Evolutionary conservation across 2,113 vertebrate species (phyloP), one percentile per base, ranked within the genome.

Genomic region (Tetraodon nigroviridis): DNA sequence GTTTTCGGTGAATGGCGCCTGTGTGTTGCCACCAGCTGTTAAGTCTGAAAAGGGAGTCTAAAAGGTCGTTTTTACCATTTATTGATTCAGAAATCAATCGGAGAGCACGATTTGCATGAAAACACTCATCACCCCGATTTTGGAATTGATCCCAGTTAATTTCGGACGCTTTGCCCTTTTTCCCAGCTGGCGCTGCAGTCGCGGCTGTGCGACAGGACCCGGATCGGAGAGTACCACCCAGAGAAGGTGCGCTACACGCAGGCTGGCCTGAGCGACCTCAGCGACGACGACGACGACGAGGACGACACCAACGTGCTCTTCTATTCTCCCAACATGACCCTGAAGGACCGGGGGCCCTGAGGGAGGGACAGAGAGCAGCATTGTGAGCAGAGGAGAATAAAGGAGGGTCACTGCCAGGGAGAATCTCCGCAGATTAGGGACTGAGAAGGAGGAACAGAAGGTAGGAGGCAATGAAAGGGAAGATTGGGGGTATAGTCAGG

Each of bases 261-360:
- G 65, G 84, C 84, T 58, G 67, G 89, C 62, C 86, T 90, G 61
- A 21, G 69, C 7, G 32, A 84, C 10, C 27, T 75, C 78, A 91
- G 90, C 67, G 67, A 57, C 71, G 91, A 91, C 53, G 88, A 80
- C 29, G 86, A 86, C 56, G 90, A 92, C 66, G 86, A 86, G 55
- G 90, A 92, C 66, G 88, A 92, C 90, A 87, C 87, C 86, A 90
- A 86, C 5, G 20, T 86, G 79, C 79, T 92, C 76, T 92, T 93
- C 86, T 90, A 88, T 86, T 92, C 91, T 67, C 92, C 90, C 62
- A 82, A 90, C 68, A 88, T 91, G 91, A 91, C 90, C 85, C 91
- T 86, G 27, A 84, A 88, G 87, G 90, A 87, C 87, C 83, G 90
- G 86, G 89, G 87, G 64, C 85, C 90, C 72, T 84, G 79, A 91